These are phyloP conservation scores for Holocentrus rufus DNA, from an alignment of 2,797 vertebrate species.

Conservation along the genomic window DNA sequence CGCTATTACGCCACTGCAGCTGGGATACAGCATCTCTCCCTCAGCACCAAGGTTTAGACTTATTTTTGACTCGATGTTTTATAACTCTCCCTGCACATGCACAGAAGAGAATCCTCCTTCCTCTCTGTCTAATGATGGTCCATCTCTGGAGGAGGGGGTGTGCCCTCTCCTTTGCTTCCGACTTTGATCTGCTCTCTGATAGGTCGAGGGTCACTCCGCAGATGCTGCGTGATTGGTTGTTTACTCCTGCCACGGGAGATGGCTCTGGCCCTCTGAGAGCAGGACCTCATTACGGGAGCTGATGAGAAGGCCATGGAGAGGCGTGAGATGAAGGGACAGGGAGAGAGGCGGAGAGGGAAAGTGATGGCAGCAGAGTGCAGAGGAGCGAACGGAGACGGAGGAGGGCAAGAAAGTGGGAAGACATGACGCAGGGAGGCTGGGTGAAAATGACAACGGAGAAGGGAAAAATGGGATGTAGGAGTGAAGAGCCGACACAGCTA, in stretches of 20 bases:
- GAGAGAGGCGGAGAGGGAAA: constrained; percentile 26
- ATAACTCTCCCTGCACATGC: neutral
- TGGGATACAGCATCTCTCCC: constrained; percentile 27
- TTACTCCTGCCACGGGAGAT: constrained; percentile 53
- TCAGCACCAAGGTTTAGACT: neutral
- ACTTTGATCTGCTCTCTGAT: constrained; percentile 68
- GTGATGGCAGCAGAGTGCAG: constrained; percentile 26
- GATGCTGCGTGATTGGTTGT: constrained; percentile 66
- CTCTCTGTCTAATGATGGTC: constrained; percentile 51
- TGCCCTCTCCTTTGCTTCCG: constrained; percentile 24
- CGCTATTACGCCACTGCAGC: neutral
- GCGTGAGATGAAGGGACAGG: constrained; percentile 52
- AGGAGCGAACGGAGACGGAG: constrained; percentile 9
- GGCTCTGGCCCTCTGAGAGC: constrained; percentile 49
- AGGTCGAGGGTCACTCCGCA: constrained; percentile 59
- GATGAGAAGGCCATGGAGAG: constrained; percentile 42
- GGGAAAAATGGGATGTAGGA: neutral
- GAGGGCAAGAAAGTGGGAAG: constrained; percentile 10
- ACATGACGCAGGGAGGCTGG: constrained; percentile 33
- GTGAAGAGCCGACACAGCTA: neutral
- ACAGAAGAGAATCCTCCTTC: constrained; percentile 18
- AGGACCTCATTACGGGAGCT: constrained; percentile 62
- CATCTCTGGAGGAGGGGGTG: constrained; percentile 32
- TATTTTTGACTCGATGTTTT: constrained; percentile 14
- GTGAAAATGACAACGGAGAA: constrained; percentile 36